A percentile compares a stretch with the other conserved stretches of the same genome.
phyloP scores from a whole-genome alignment of 2,113 vertebrate genomes.

The Sander lucioperca region DNA sequence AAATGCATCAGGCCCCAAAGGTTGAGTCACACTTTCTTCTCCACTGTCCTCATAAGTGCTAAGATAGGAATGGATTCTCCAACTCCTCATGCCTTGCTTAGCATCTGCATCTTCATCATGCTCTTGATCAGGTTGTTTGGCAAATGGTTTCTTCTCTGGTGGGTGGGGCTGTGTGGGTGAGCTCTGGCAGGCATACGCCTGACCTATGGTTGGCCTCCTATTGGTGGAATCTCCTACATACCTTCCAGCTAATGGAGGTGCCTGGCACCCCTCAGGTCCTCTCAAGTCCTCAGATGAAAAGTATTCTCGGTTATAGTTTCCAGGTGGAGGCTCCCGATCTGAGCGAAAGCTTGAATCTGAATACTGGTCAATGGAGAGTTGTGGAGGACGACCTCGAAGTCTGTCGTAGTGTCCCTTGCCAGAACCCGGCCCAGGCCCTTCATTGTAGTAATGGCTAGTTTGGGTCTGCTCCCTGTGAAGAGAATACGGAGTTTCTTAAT shows the following conservation, averaged over 20 bases:
- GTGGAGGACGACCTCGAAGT: slow-evolving; percentile 82
- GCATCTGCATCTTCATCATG: slow-evolving; percentile 79
- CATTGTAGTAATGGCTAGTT: slow-evolving; percentile 63
- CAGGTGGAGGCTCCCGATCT: slow-evolving; percentile 82
- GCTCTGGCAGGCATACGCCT: slow-evolving; percentile 92
- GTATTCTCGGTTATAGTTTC: slow-evolving; percentile 83
- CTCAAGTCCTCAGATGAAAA: slow-evolving; percentile 91
- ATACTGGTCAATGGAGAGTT: slow-evolving; percentile 87
- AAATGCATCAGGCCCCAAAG: slow-evolving; percentile 86
- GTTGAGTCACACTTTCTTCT: slow-evolving; percentile 87
- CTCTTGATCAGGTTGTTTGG: slow-evolving; percentile 73
- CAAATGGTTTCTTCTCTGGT: slow-evolving; percentile 75
- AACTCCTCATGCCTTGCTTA: slow-evolving; percentile 89
- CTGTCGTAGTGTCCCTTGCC: slow-evolving; percentile 86
- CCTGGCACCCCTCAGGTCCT: slow-evolving; percentile 83
- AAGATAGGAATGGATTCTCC: slow-evolving; percentile 94
- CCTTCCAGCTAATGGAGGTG: slow-evolving; percentile 80
- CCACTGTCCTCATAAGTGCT: slow-evolving; percentile 88
- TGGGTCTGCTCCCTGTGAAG: slow-evolving; percentile 71
- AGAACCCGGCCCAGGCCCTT: slow-evolving; percentile 74
- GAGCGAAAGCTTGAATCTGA: slow-evolving; percentile 87
- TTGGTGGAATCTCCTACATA: slow-evolving; percentile 80
- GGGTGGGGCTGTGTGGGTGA: slow-evolving; percentile 87
- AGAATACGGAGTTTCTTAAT: slow-evolving; percentile 27
- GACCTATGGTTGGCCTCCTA: slow-evolving; percentile 88